phyloP scores from a whole-genome alignment of 2,797 vertebrate genomes.

The Anabas testudineus region DNA sequence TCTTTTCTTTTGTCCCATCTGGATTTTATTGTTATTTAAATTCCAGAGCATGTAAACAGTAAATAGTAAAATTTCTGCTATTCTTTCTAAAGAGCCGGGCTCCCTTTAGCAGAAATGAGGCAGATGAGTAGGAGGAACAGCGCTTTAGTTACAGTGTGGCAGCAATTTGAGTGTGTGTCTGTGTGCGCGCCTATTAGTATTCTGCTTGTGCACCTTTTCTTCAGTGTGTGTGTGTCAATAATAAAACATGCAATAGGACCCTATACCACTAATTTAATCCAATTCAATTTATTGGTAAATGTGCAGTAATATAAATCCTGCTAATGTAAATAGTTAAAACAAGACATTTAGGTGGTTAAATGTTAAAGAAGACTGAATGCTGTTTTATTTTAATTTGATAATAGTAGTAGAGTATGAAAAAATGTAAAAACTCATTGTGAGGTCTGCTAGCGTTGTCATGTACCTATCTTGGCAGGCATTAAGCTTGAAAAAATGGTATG shows the following conservation, averaged over 20 bases:
- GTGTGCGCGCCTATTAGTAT: slow-evolving; percentile 64
- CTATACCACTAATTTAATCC: slow-evolving; percentile 49
- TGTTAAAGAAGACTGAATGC: not conserved
- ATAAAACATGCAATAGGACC: slow-evolving; percentile 71
- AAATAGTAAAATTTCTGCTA: slow-evolving; percentile 22
- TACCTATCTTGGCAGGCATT: not conserved
- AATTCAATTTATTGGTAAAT: slow-evolving; percentile 36
- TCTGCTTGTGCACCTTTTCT: slow-evolving; percentile 66
- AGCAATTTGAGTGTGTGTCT: slow-evolving; percentile 42
- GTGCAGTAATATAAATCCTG: slow-evolving; percentile 1
- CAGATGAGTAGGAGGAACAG: slow-evolving; percentile 47
- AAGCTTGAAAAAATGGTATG: not conserved
- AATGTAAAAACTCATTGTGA: not conserved
- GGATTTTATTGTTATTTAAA: slow-evolving; percentile 27
- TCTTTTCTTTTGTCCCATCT: slow-evolving; percentile 1
- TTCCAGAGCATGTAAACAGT: slow-evolving; percentile 11
- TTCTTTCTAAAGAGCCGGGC: not conserved
- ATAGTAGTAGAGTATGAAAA: too few species aligned
- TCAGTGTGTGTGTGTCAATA: slow-evolving; percentile 58
- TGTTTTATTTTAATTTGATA: not conserved
- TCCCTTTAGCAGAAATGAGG: slow-evolving; percentile 22
- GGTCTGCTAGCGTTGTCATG: not conserved
- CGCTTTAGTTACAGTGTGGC: slow-evolving; percentile 63
- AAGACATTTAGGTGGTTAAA: not conserved
- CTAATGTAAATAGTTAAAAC: slow-evolving; percentile 5